phyloP scores from a whole-genome alignment of 1,140 invertebrate species.

The Achatina immaculata region DNA sequence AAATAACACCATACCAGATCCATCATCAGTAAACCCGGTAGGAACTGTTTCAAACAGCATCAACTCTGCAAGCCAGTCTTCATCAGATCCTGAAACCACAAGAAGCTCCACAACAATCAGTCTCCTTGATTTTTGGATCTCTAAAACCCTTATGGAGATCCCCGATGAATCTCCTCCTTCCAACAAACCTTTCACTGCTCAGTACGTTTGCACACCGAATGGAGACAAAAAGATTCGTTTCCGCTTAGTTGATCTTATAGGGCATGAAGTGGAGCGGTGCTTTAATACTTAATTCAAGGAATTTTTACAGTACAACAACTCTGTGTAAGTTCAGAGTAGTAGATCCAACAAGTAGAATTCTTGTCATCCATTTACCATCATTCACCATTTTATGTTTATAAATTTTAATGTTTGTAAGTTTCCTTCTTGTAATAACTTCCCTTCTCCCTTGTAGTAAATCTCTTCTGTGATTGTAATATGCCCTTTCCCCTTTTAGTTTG shows the following conservation, averaged over 20 bases:
- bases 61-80: not conserved
- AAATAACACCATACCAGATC: not conserved
- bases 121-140: constrained; percentile 22
- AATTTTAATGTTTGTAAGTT: too few species aligned
- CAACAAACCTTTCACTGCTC: not conserved
- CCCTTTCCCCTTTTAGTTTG: too few species aligned
- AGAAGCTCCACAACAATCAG: not conserved
- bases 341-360: too few species aligned
- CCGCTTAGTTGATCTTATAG: constrained; percentile 29
- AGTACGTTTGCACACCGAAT: not conserved
- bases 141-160: constrained; percentile 8
- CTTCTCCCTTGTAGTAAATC: too few species aligned
- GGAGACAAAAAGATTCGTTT: constrained; percentile 24
- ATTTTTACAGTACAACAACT: too few species aligned
- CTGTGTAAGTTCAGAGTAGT: too few species aligned
- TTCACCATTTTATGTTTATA: too few species aligned
- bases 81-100: not conserved
- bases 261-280: constrained; percentile 18
- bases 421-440: too few species aligned
- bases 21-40: not conserved
- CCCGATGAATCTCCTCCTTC: not conserved
- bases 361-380: not conserved
- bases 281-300: constrained; percentile 13
- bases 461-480: too few species aligned
- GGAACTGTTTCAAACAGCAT: not conserved